Base-by-base conservation (phyloP, 1,140 invertebrate genomes). In the Heliconius eleuchia region DNA sequence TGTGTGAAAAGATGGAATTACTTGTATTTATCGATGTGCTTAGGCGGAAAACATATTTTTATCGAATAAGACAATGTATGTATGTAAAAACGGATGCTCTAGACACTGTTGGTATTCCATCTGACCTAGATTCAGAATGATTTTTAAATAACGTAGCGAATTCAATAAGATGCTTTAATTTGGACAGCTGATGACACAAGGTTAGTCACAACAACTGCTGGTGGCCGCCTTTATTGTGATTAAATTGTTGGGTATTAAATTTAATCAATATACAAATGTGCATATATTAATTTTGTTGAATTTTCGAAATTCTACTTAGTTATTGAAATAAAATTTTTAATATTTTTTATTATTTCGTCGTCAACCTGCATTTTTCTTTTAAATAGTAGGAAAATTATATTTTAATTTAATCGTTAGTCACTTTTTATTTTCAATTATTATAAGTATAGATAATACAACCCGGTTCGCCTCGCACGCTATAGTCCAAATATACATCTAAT, bases 121-220 rank as follows among this genome's bases (percentile, higher is more conserved):
- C 37, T 76, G 79, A 83, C 82, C 79, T 83, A 83, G 60, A 83
- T 83, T 78, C 42, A 46, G 46, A 78, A 80, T 83, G 76, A 73
- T 39, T 75, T 72, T 80, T 77, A 82, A 84, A 80, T 74, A 77
- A 78, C 85, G 81, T 73, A 71, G 73, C 82, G 78, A 86, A 86
- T 86, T 71, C 80, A 70, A 82, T 42, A 70, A 71, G 78, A 79
- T 80, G 79, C 74, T 83, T 75, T 76, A 82, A 76, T 79, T 79
- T 82, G 78, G 77, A 78, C 81, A 79, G 76, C 79, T 76, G 82
- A 80, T 74, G 66, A 37, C 37, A 66, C 79, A 80, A 80, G 79
- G 79, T 74, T 80, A 76, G 34, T 72, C 66, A 37, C 30, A 50
- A 79, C 60, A 76, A 18, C 19, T 75, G 66, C 55, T 55, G 11